phyloP scores from a whole-genome alignment of 2,888 invertebrate genomes.

The Rhodophaea formosa region DNA sequence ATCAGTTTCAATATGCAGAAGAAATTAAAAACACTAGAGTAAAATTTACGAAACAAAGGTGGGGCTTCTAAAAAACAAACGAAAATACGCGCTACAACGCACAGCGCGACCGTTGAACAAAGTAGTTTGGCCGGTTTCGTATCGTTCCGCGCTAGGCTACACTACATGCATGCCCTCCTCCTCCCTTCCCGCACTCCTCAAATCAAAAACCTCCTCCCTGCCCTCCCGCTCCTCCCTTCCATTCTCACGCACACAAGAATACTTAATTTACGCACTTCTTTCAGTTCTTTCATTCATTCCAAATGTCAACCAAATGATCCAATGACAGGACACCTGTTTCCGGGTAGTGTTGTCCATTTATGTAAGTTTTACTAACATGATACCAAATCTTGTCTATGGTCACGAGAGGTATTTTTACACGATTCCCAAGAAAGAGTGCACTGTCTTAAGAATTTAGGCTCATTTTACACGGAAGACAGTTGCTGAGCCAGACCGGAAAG shows the following conservation, averaged over 20 bases:
- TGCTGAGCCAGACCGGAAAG: too few species aligned
- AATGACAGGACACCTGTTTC: too few species aligned
- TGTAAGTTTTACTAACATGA: too few species aligned
- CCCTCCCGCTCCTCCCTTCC: slow-evolving; percentile 32
- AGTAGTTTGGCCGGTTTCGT: slow-evolving; percentile 77
- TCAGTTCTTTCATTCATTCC: slow-evolving; percentile 9
- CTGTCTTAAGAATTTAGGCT: too few species aligned
- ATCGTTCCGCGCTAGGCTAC: slow-evolving; percentile 40
- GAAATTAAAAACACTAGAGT: slow-evolving; percentile 34
- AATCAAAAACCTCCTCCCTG: slow-evolving; percentile 58
- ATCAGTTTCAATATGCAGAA: neutral
- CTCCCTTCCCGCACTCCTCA: slow-evolving; percentile 52
- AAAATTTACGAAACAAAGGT: slow-evolving; percentile 72
- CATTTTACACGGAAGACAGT: too few species aligned
- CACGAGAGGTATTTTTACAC: too few species aligned
- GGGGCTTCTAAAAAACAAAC: slow-evolving; percentile 66
- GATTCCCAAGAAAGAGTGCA: too few species aligned
- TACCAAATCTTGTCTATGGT: too few species aligned
- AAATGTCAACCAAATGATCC: too few species aligned
- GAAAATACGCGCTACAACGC: slow-evolving; percentile 64
- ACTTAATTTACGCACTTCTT: slow-evolving; percentile 18
- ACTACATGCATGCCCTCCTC: too few species aligned
- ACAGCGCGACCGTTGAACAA: slow-evolving; percentile 73
- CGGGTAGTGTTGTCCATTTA: too few species aligned
- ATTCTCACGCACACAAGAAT: slow-evolving; percentile 27